Conservation (phyloP, 2,888 invertebrate genomes). For the Amitus sp. region DNA sequence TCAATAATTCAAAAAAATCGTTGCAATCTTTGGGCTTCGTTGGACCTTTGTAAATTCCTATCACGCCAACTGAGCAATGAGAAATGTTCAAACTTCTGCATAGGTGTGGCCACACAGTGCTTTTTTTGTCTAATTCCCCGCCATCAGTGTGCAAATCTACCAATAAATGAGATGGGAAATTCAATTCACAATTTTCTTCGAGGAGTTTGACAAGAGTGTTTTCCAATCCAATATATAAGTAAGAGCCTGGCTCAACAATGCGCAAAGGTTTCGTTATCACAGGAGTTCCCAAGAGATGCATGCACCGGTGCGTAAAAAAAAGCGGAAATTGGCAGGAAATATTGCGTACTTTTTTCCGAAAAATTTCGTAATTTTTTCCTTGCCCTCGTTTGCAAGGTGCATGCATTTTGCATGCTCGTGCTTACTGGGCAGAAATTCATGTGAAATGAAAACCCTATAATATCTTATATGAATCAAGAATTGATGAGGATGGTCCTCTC, state of each 20-base stretch:
- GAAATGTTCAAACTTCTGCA: conserved; percentile 21
- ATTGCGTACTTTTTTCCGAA: too few species aligned
- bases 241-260: conserved; percentile 13
- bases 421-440: too few species aligned
- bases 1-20: conserved; percentile 19
- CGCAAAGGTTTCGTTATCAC: too few species aligned
- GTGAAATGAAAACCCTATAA: too few species aligned
- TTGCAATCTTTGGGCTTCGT: conserved; percentile 23
- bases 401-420: too few species aligned
- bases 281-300: too few species aligned
- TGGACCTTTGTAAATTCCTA: conserved; percentile 31
- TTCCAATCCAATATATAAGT: conserved; percentile 13
- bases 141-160: conserved; percentile 15
- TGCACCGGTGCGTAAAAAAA: too few species aligned
- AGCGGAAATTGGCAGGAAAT: too few species aligned
- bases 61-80: conserved; percentile 16
- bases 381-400: too few species aligned
- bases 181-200: not conserved
- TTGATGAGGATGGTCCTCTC: too few species aligned
- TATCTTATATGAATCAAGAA: too few species aligned
- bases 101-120: conserved; percentile 27
- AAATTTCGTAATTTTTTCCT: too few species aligned
- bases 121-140: conserved; percentile 15
- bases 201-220: conserved; percentile 1
- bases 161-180: not conserved